These are phyloP conservation scores for Uloborus plumipes DNA, from an alignment of 2,888 invertebrate genomes.

Conservation along the genomic window DNA sequence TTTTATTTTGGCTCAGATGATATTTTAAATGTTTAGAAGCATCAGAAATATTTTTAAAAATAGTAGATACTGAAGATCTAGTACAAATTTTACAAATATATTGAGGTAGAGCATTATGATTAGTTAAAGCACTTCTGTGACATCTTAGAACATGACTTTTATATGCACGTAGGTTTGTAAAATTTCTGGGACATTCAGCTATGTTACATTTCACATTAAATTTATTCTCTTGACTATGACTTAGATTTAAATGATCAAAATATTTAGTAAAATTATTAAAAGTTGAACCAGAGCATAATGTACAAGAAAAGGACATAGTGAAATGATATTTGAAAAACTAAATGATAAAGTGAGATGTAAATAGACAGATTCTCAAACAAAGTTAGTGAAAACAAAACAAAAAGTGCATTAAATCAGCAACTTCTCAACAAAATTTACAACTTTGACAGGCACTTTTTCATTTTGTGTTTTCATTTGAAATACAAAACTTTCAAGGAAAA, in stretches of 20 bases:
- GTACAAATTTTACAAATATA: conserved; percentile 2
- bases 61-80: not conserved
- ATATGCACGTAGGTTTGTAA: not conserved
- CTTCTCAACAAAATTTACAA: conserved; percentile 2
- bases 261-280: not conserved
- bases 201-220: not conserved
- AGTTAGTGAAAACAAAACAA: not conserved
- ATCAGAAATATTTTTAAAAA: not conserved
- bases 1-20: not conserved
- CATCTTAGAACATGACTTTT: not conserved
- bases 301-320: not conserved
- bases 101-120: not conserved
- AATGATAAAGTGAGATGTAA: not conserved
- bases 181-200: not conserved
- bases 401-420: not conserved
- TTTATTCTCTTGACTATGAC: not conserved
- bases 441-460: not conserved
- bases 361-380: not conserved
- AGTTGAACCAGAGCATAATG: not conserved
- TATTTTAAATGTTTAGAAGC: conserved; percentile 5
- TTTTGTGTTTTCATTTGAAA: not conserved
- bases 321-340: not conserved
- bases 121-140: not conserved
- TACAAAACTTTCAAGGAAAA: not conserved
- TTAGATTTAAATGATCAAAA: conserved; percentile 2